phyloP scores from a whole-genome alignment of 2,888 invertebrate species.

The Graphium colonna region DNA sequence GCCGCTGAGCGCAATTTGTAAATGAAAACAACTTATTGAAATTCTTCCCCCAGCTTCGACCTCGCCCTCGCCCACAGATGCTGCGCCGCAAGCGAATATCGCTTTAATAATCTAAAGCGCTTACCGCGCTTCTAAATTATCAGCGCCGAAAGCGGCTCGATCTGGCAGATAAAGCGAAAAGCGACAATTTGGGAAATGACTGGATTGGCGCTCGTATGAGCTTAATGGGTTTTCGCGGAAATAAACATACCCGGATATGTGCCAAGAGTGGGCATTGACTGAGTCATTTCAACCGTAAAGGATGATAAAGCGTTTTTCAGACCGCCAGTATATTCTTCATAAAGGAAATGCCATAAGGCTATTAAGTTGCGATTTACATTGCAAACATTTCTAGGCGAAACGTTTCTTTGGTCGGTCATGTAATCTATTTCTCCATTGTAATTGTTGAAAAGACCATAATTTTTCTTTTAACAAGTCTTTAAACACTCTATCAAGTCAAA shows the following conservation, averaged over 20 bases:
- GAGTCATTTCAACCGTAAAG: no score
- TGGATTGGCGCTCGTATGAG: background rate
- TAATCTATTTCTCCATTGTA: no score
- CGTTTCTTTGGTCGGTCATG: background rate
- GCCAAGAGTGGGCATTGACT: no score
- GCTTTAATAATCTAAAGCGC: constrained; percentile 29
- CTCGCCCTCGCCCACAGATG: constrained; percentile 31
- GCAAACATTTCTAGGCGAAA: background rate
- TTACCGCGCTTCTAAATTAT: constrained; percentile 11
- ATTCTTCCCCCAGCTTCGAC: constrained; percentile 59
- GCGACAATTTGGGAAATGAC: background rate
- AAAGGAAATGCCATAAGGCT: background rate
- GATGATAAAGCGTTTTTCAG: no score
- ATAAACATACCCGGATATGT: no score
- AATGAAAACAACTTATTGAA: constrained; percentile 80
- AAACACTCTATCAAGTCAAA: no score
- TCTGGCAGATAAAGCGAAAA: background rate
- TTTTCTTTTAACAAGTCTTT: no score
- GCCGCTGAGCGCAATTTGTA: constrained; percentile 73
- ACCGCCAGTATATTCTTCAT: background rate
- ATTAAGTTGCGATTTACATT: background rate
- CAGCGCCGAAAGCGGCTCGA: background rate
- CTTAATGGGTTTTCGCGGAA: background rate
- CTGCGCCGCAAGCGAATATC: constrained; percentile 41
- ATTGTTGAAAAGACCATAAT: no score